Percentiles rank a stretch among this genome's conserved stretches.
Conservation (phyloP, 2,888 invertebrate genomes). For the Aporophyla lueneburgensis region DNA sequence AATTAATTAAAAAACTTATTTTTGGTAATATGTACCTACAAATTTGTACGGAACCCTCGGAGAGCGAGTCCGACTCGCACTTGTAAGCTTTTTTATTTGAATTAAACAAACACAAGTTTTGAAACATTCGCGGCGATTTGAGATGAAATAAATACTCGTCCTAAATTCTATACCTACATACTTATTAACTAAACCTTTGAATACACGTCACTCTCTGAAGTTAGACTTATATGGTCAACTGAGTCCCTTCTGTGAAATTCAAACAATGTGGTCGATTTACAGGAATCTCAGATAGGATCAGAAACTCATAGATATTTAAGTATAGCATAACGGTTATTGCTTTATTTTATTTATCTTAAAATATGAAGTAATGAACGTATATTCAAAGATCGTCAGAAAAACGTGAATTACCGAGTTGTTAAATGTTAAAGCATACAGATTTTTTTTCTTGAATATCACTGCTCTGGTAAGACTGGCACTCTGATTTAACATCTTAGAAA, state of each 20-base stretch:
- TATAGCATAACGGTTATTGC: neutral
- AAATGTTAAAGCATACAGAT: neutral
- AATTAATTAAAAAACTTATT: too few species aligned
- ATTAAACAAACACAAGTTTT: neutral
- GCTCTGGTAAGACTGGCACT: neutral
- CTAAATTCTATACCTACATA: neutral
- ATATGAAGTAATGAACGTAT: neutral
- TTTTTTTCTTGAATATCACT: neutral
- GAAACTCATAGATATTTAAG: too few species aligned
- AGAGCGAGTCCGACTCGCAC: too few species aligned
- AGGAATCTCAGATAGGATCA: constrained; percentile 17
- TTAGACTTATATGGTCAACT: constrained; percentile 25
- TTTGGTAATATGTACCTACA: too few species aligned
- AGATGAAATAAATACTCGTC: neutral
- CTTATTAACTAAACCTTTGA: neutral
- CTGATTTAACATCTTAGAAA: neutral
- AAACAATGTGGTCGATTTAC: constrained; percentile 18
- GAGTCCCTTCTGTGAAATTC: constrained; percentile 26
- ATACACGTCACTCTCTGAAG: constrained; percentile 1
- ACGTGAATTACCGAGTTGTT: neutral
- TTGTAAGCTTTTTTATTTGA: too few species aligned
- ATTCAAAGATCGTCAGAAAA: neutral
- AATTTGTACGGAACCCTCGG: too few species aligned
- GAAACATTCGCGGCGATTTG: too few species aligned
- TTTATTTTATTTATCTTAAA: neutral